These are phyloP conservation scores for Sylvilagus bachmani DNA, from an alignment of 2,113 vertebrate genomes.

Conservation along the genomic window DNA sequence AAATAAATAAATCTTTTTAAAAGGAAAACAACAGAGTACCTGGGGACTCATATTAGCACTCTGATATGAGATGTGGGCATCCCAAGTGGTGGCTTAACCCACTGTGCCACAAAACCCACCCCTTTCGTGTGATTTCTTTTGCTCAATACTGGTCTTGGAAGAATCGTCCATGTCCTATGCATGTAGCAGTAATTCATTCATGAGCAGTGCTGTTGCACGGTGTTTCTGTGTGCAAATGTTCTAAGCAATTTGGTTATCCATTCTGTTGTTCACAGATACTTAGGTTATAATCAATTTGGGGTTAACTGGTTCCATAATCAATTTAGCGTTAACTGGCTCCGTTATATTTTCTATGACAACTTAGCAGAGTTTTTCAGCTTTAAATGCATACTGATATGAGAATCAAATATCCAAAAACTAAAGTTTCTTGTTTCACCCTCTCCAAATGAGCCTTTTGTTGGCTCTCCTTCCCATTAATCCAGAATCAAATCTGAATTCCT, in stretches of 20 bases:
- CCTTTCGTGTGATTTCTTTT: slow-evolving; percentile 1
- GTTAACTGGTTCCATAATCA: not conserved
- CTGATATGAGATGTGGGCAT: too few species aligned
- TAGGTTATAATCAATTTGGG: not conserved
- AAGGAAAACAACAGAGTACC: too few species aligned
- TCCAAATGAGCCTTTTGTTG: not conserved
- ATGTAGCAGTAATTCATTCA: not conserved
- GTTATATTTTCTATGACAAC: not conserved
- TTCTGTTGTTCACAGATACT: not conserved
- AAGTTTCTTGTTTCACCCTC: slow-evolving; percentile 3
- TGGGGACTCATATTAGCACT: too few species aligned
- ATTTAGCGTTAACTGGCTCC: not conserved
- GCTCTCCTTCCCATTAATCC: not conserved
- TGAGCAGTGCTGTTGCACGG: not conserved
- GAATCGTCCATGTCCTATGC: not conserved
- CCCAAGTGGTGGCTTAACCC: too few species aligned
- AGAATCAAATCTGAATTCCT: slow-evolving; percentile 40
- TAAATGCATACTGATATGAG: not conserved
- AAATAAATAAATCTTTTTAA: too few species aligned
- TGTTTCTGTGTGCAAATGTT: not conserved
- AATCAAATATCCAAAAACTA: not conserved
- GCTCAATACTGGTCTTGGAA: not conserved
- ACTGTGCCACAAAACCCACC: too few species aligned
- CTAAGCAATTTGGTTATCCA: not conserved
- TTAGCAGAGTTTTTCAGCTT: not conserved